phyloP scores from a whole-genome alignment of 2,888 invertebrate species.

The Ophion costatus region DNA sequence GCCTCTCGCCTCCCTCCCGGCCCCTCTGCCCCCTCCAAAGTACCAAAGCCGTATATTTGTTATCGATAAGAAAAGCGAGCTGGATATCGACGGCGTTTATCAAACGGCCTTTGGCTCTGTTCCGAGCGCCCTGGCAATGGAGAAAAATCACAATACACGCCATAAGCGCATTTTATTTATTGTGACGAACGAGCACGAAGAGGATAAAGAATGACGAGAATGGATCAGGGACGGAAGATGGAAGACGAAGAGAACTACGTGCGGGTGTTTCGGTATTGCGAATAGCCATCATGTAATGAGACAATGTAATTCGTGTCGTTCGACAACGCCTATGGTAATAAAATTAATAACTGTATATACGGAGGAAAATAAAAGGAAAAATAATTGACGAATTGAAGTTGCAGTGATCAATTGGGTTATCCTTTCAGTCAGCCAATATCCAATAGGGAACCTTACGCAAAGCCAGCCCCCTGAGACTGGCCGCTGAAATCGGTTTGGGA shows the following conservation, averaged over 20 bases:
- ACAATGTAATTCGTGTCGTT: constrained; percentile 50
- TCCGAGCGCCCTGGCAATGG: constrained; percentile 28
- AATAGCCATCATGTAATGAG: constrained; percentile 41
- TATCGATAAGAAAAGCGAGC: constrained; percentile 45
- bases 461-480: too few relatives aligned
- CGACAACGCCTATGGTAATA: constrained; percentile 61
- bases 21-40: constrained; percentile 21
- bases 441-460: too few relatives aligned
- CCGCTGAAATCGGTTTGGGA: too few relatives aligned
- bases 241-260: not conserved
- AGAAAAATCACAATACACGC: constrained; percentile 12
- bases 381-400: constrained; percentile 57
- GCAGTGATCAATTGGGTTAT: not conserved
- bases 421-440: too few relatives aligned
- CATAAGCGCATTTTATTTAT: constrained; percentile 49
- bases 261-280: constrained; percentile 12
- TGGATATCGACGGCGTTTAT: not conserved
- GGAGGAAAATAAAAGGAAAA: constrained; percentile 60
- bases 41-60: constrained; percentile 64
- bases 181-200: constrained; percentile 23
- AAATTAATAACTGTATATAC: constrained; percentile 72
- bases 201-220: constrained; percentile 1
- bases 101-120: constrained; percentile 28
- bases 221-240: not conserved
- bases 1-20: not conserved